Evolutionary conservation across 2,113 vertebrate species (phyloP).

Genomic region (Malurus alboscapulatus): DNA sequence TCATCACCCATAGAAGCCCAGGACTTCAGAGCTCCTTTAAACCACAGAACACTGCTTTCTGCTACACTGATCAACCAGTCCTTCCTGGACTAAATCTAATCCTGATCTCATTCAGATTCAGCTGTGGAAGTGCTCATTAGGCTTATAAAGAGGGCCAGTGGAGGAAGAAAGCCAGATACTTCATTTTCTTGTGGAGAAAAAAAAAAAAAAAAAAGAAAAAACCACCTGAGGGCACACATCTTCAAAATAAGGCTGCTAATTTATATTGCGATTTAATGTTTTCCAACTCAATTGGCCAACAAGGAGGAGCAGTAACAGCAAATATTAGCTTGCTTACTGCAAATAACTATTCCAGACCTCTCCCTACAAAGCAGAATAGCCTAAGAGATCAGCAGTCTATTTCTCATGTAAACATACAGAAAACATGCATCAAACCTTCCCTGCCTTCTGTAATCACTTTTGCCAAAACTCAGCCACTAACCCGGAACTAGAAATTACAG

Average conservation of each 20-base stretch:
- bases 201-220: no score
- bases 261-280: neutral
- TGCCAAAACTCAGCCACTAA: neutral
- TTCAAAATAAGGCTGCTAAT: neutral
- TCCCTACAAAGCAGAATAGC: neutral
- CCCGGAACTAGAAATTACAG: neutral
- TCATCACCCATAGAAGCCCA: fast-evolving
- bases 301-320: neutral
- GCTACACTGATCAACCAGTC: neutral
- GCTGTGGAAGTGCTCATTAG: neutral
- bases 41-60: neutral
- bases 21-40: neutral
- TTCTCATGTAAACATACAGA: neutral
- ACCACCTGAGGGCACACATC: fast-evolving
- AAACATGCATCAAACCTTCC: neutral
- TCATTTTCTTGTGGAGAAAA: neutral
- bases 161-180: neutral
- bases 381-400: neutral
- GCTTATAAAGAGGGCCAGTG: neutral
- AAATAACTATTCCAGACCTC: neutral
- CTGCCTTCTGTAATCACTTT: neutral
- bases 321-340: neutral
- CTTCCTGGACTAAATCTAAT: neutral
- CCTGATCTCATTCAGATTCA: neutral
- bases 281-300: neutral